Conservation (phyloP, 2,113 vertebrate species). For the Hymenochirus boettgeri region DNA sequence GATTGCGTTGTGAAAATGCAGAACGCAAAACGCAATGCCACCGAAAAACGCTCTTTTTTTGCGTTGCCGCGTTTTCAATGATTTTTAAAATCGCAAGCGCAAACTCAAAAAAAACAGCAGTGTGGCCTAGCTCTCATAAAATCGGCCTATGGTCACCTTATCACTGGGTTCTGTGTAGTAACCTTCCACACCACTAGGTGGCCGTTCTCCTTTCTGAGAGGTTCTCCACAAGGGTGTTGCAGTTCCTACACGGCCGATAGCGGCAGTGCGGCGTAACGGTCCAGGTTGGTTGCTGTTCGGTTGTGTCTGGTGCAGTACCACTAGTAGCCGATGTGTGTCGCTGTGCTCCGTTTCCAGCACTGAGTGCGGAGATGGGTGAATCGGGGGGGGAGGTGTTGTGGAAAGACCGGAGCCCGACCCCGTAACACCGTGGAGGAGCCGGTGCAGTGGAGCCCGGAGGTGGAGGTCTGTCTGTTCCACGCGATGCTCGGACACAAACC, state of each 20-base stretch:
- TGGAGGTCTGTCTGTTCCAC: conserved; percentile 92
- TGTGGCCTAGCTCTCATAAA: too few species aligned
- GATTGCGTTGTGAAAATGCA: too few species aligned
- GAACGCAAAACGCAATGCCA: too few species aligned
- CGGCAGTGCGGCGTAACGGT: background rate
- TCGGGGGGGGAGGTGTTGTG: conserved; percentile 70
- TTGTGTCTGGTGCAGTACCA: background rate
- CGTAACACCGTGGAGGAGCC: conserved; percentile 61
- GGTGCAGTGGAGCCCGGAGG: conserved; percentile 86
- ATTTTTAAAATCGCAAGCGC: too few species aligned
- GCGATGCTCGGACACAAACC: conserved; percentile 95
- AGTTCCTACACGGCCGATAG: too few species aligned
- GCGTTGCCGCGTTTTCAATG: too few species aligned
- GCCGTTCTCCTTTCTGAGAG: background rate
- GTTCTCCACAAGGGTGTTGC: too few species aligned
- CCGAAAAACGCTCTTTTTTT: too few species aligned
- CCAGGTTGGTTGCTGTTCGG: background rate
- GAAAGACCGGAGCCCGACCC: conserved; percentile 64
- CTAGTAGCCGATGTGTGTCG: background rate
- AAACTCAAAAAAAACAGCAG: too few species aligned
- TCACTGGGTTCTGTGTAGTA: conserved; percentile 1
- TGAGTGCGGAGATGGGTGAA: conserved; percentile 67
- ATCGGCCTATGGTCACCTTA: too few species aligned
- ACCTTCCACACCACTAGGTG: background rate
- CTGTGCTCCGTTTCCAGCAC: background rate